Evolutionary conservation across 2,113 vertebrate species (phyloP).

Genomic region (Gopherus evgoodei): DNA sequence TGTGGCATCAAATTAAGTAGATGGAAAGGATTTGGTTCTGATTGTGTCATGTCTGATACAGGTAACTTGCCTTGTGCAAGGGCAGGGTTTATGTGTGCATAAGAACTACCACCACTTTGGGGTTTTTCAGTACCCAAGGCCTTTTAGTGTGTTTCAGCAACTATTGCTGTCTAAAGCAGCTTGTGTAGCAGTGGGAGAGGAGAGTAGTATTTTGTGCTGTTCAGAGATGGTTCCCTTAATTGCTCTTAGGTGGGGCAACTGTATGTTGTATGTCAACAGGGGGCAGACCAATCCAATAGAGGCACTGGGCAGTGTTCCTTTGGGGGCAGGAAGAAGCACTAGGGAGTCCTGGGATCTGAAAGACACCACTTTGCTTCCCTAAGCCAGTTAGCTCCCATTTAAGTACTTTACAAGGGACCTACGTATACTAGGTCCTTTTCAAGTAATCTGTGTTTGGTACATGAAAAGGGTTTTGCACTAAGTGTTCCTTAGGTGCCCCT

Average conservation of each 20-base stretch:
- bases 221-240: not conserved
- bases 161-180: not conserved
- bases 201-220: not conserved
- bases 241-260: not conserved
- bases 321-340: not conserved
- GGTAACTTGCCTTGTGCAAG: not conserved
- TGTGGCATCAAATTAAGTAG: not conserved
- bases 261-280: not conserved
- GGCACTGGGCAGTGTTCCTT: not conserved
- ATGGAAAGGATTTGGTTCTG: not conserved
- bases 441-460: not conserved
- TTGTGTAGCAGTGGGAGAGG: not conserved
- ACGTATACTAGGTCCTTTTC: not conserved
- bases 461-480: too few species aligned
- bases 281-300: not conserved
- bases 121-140: not conserved
- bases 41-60: not conserved
- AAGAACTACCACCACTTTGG: not conserved
- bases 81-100: not conserved
- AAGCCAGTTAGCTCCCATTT: not conserved
- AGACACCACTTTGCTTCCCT: not conserved
- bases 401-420: not conserved
- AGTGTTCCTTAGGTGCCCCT: not conserved
- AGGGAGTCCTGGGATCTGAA: not conserved
- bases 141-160: not conserved